Evolutionary conservation across 1,140 invertebrate species (phyloP), one percentile per base, ranked within the genome.

Genomic region (Plectus sambesii): DNA sequence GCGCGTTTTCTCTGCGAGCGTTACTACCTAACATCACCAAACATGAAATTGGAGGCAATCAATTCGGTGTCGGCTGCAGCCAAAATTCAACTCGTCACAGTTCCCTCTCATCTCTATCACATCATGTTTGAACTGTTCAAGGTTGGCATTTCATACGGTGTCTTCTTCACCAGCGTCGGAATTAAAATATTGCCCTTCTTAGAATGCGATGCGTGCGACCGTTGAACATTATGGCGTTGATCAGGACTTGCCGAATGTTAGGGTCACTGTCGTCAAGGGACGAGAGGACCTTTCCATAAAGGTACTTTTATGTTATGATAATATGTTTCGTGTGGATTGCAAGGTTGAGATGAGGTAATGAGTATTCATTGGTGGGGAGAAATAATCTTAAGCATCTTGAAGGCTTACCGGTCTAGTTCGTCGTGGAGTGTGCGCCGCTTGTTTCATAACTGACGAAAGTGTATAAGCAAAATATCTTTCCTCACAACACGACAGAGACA

Each of bases 111-210:
- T 74, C 77, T 99, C 19, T 96, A 97, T 74, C 90, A 98, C 70
- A 98, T 98, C 78, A 77, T 96, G 35, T 97, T 98, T 71, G 93
- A 99, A 70, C 72, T 98, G 6, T 93, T 97, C 69, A 98, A 98
- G 62, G 74, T 75, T 61, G 55, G 54, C 46, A 27, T 29, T 20
- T 33, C 20, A 26, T 44, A 47, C 9, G 17, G 47, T 12, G 38
- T 38, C 2, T 47, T 49, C 30, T 27, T 6, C 40, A 47, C 15
- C 55, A 9, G 5, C 36, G n/a, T 9, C 17, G 17, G 6, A 47
- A 12, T 60, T 5, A 36, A 9, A 3, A 89, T 39, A 6, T 8
- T 5, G 6, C 6, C 27, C 3, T 27, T 58, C 63, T 9, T 48
- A 77, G 76, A 97, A 97, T 74, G 81, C 89, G 1, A 89, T 97